A percentile compares a stretch with the other conserved stretches of the same genome.
Evolutionary conservation across 2,888 invertebrate genomes (phyloP).

Genomic region (Lasioglossum leucozonium): DNA sequence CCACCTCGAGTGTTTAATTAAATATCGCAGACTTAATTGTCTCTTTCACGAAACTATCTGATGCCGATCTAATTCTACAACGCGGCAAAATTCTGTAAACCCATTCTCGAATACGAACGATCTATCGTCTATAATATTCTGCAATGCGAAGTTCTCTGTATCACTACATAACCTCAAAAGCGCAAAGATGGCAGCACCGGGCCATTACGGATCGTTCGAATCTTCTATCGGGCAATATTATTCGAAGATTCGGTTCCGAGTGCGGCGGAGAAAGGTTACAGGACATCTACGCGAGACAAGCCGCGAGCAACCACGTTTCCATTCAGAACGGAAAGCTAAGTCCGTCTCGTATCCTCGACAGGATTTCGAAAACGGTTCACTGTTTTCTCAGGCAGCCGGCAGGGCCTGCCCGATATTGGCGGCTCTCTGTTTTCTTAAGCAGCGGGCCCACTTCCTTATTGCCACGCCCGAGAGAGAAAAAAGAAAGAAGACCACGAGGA

Average conservation of each 20-base stretch:
- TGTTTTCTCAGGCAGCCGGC: constrained; percentile 82
- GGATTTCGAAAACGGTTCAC: constrained; percentile 68
- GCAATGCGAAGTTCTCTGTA: not conserved
- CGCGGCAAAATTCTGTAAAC: not conserved
- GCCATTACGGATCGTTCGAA: not conserved
- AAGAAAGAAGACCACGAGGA: constrained; percentile 37
- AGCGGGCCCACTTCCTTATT: constrained; percentile 84
- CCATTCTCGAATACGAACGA: not conserved
- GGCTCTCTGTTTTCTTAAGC: constrained; percentile 83
- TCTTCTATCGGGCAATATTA: not conserved
- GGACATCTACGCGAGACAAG: constrained; percentile 1
- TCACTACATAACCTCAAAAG: not conserved
- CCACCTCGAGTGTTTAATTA: not conserved
- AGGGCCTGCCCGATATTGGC: constrained; percentile 81
- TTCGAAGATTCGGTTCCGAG: not conserved
- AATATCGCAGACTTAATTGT: not conserved
- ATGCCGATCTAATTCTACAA: not conserved
- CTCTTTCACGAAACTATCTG: not conserved
- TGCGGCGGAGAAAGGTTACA: not conserved
- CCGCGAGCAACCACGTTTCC: constrained; percentile 44
- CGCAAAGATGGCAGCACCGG: not conserved
- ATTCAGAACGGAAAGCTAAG: constrained; percentile 49
- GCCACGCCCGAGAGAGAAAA: constrained; percentile 68
- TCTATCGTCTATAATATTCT: not conserved
- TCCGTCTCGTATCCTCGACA: constrained; percentile 53